Evolutionary conservation across 2,113 vertebrate species (phyloP).

Genomic region (Pteropus alecto): DNA sequence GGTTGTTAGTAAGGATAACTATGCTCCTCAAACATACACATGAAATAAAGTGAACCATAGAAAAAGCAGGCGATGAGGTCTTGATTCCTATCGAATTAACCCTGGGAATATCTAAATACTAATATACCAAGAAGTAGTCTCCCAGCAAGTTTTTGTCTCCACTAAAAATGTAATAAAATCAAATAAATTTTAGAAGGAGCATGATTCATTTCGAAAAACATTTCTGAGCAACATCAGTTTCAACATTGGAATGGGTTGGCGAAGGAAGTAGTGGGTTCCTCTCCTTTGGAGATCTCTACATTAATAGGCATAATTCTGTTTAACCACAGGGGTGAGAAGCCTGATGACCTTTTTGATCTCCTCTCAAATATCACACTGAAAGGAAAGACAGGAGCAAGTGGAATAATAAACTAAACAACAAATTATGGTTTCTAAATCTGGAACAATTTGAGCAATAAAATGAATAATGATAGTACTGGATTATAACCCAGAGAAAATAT

Average conservation of each 20-base stretch:
- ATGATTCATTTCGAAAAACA: neutral
- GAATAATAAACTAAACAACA: neutral
- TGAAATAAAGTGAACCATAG: neutral
- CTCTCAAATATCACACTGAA: neutral
- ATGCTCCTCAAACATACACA: no score
- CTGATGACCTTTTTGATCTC: neutral
- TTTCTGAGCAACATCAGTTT: neutral
- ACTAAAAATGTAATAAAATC: neutral
- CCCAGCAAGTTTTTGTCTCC: neutral
- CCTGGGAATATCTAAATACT: neutral
- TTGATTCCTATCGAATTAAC: neutral
- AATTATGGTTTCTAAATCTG: neutral
- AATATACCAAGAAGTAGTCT: neutral
- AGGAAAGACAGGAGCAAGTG: neutral
- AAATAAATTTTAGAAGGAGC: neutral
- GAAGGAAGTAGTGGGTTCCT: neutral
- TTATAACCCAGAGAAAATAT: neutral
- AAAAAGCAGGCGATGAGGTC: neutral
- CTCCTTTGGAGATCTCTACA: neutral
- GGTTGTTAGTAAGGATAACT: neutral
- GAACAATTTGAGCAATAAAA: neutral
- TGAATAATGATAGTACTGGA: neutral
- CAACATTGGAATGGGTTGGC: neutral
- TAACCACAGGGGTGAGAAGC: neutral
- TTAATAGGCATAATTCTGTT: neutral